These are phyloP conservation scores for Sminthopsis crassicaudata DNA, from an alignment of 2,113 vertebrate genomes.

Conservation along the genomic window DNA sequence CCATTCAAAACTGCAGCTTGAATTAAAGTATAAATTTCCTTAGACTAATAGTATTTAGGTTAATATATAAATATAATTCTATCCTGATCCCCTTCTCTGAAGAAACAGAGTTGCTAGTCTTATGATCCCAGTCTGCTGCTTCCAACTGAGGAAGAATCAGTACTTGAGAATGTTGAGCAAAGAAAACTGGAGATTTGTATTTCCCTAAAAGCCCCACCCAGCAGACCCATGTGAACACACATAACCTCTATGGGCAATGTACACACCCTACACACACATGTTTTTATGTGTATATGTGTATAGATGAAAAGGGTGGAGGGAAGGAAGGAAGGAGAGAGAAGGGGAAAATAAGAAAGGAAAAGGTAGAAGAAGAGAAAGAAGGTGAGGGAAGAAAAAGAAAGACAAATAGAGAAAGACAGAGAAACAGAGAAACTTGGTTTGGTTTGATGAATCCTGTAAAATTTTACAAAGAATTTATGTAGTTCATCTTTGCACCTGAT, in stretches of 20 bases:
- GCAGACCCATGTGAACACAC: background rate
- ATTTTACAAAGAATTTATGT: background rate
- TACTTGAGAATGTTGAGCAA: background rate
- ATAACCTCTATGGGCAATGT: background rate
- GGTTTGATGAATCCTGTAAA: background rate
- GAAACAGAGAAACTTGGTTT: too few relatives aligned
- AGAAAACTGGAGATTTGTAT: background rate
- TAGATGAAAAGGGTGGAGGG: background rate
- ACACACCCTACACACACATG: background rate
- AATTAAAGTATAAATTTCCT: background rate
- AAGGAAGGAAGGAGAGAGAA: too few relatives aligned
- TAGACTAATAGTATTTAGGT: background rate
- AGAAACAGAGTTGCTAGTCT: background rate
- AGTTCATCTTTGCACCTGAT: background rate
- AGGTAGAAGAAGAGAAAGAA: background rate
- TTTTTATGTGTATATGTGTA: background rate
- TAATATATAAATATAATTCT: background rate
- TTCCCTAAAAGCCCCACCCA: background rate
- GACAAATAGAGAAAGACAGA: too few relatives aligned
- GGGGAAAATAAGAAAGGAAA: too few relatives aligned
- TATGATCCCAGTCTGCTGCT: background rate
- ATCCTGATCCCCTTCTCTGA: background rate
- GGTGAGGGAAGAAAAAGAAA: too few relatives aligned
- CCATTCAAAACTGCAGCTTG: too few relatives aligned
- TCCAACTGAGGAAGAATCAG: background rate